These are phyloP conservation scores for Mythimna ferrago DNA, from an alignment of 2,888 invertebrate species.

Conservation along the genomic window DNA sequence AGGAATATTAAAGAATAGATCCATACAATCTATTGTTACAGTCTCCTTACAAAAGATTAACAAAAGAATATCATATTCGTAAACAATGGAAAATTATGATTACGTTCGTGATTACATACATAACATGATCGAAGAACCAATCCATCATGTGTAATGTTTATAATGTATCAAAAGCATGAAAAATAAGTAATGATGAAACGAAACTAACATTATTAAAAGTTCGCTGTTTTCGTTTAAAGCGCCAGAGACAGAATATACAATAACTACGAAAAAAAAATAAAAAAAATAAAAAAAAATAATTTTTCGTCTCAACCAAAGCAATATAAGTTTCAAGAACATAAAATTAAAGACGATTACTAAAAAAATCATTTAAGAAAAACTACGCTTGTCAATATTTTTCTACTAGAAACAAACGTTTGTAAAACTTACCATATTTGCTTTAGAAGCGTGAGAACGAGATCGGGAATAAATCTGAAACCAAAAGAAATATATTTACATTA, in stretches of 20 bases:
- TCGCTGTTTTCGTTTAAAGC: slow-evolving; percentile 17
- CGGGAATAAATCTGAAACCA: slow-evolving; percentile 65
- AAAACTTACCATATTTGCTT: slow-evolving; percentile 67
- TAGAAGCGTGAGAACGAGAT: slow-evolving; percentile 45
- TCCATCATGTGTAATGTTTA: slow-evolving; percentile 35
- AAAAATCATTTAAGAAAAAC: background rate
- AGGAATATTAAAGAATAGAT: slow-evolving; percentile 53
- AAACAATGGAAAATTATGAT: slow-evolving; percentile 63
- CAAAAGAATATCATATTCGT: slow-evolving; percentile 62
- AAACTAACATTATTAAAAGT: slow-evolving; percentile 30
- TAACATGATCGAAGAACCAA: slow-evolving; percentile 40
- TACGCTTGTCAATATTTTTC: background rate
- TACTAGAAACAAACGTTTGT: background rate
- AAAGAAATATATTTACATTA: slow-evolving; percentile 22
- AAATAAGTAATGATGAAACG: slow-evolving; percentile 2
- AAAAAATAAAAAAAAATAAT: no score
- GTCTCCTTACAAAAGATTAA: slow-evolving; percentile 60
- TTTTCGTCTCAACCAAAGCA: background rate
- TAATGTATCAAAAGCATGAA: slow-evolving; percentile 12
- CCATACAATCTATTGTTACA: slow-evolving; percentile 63
- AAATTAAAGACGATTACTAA: background rate
- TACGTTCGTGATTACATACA: slow-evolving; percentile 35
- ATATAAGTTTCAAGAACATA: slow-evolving; percentile 9
- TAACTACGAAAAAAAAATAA: no score
- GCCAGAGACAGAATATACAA: background rate